A percentile compares a stretch with the other conserved stretches of the same genome.
Conservation (phyloP, 2,888 invertebrate species). For the Agapetus fuscipes region DNA sequence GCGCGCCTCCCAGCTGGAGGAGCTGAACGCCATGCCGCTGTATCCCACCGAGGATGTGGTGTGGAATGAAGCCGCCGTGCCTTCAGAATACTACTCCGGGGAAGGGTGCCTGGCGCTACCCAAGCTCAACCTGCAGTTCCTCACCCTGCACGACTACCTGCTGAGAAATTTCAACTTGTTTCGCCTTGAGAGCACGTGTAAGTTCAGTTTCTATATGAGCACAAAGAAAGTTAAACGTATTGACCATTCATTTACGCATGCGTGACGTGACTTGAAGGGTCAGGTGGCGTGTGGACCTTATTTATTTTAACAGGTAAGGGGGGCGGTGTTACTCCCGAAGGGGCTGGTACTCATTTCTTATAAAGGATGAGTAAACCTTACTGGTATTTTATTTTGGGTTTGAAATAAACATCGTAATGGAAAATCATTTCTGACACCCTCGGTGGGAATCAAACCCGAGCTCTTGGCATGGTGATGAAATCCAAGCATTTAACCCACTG, state of each 20-base stretch:
- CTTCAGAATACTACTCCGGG: conserved; percentile 93
- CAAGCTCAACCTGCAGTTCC: conserved; percentile 94
- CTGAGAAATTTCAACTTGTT: conserved; percentile 96
- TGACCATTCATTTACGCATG: not conserved
- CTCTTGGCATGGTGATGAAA: not conserved
- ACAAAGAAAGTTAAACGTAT: too few relatives aligned
- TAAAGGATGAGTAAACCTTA: too few relatives aligned
- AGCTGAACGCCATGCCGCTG: conserved; percentile 94
- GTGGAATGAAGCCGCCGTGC: conserved; percentile 99
- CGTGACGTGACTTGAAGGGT: not conserved
- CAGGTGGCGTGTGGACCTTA: too few relatives aligned
- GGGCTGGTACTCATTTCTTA: too few relatives aligned
- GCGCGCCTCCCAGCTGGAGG: conserved; percentile 84
- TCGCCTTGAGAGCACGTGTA: conserved; percentile 93
- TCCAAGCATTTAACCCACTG: not conserved
- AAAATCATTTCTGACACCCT: too few relatives aligned
- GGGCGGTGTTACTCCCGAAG: too few relatives aligned
- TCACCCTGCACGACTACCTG: conserved; percentile 96
- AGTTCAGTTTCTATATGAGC: too few relatives aligned
- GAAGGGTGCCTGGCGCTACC: conserved; percentile 94
- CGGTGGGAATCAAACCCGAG: too few relatives aligned
- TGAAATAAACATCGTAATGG: too few relatives aligned
- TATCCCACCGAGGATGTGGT: conserved; percentile 97
- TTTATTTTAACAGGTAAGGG: too few relatives aligned
- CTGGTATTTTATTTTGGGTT: too few relatives aligned